These are phyloP conservation scores for Folsomia manolachei DNA, from an alignment of 2,888 invertebrate species.

Conservation along the genomic window DNA sequence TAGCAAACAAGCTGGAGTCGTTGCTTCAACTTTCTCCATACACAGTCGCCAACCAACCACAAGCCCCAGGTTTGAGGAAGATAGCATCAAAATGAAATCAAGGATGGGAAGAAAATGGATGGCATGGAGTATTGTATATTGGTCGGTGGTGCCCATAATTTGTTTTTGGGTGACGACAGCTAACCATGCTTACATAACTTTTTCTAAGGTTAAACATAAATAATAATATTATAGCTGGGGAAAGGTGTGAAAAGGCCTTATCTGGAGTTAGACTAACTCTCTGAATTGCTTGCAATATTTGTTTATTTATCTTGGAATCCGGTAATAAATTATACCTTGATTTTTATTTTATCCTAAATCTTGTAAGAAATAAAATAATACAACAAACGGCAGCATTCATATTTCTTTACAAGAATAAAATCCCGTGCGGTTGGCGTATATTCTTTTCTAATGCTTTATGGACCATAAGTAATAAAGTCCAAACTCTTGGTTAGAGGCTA, in stretches of 20 bases:
- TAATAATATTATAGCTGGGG: too few species aligned
- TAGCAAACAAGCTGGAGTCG: not conserved
- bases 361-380: not conserved
- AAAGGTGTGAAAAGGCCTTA: too few species aligned
- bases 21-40: not conserved
- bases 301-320: conserved; percentile 3
- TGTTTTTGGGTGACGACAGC: not conserved
- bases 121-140: too few species aligned
- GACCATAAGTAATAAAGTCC: too few species aligned
- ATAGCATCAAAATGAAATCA: not conserved
- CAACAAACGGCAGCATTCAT: too few species aligned
- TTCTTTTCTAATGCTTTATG: too few species aligned
- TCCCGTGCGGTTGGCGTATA: too few species aligned
- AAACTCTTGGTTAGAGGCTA: too few species aligned
- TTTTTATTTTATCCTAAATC: not conserved
- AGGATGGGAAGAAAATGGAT: not conserved
- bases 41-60: too few species aligned
- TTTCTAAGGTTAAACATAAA: too few species aligned
- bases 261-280: not conserved
- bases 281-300: not conserved
- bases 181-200: not conserved
- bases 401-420: too few species aligned
- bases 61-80: not conserved
- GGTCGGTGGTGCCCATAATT: not conserved
- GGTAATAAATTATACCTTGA: not conserved